Base-by-base conservation (phyloP, 2,888 invertebrate genomes). In the Smittia sp. region DNA sequence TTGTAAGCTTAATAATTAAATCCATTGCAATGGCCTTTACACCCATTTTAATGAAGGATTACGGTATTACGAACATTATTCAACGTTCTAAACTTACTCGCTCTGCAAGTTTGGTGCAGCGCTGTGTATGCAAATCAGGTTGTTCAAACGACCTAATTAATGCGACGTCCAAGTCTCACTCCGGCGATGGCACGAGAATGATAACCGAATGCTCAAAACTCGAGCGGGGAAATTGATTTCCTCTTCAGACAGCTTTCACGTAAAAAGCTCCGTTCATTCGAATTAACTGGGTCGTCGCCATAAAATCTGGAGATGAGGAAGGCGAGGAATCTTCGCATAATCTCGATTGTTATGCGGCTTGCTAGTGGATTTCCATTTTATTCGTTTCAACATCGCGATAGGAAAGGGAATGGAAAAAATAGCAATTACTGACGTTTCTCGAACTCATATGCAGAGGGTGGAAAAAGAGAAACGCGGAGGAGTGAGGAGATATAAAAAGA, bases 211-310 rank as follows among this genome's bases (percentile, higher is more conserved):
- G 11, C n/a, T 46, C 15, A 13, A 46, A 46, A 46, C 11, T 15
- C 11, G 46, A 46, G 46, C 6, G 15, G n/a, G n/a, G 13, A n/a
- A 46, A 46, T 46, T 46, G 46, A 46, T 46, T 46, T 46, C 46
- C 13, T 46, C 11, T 46, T 11, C 11, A 46, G 46, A 46, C 46
- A 46, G 46, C 15, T 2, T 46, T 46, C 46, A 15, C 46, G 15
- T 46, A 46, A 46, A 46, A 46, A 46, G 32, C 32, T 32, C 32
- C 32, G 32, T n/a, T 46, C 46, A 46, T n/a, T 46, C 46, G 46
- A 46, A 46, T 46, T 46, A 58, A 58, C 58, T 58, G n/a, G 58
- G 58, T 58, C 58, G 58, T 20, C 58, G 58, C 58, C 58, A 58
- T 58, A 58, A 58, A 58, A 58, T 58, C 58, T 58, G 58, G 18